Conservation (phyloP, 2,888 invertebrate genomes). For the Dicycla oo region DNA sequence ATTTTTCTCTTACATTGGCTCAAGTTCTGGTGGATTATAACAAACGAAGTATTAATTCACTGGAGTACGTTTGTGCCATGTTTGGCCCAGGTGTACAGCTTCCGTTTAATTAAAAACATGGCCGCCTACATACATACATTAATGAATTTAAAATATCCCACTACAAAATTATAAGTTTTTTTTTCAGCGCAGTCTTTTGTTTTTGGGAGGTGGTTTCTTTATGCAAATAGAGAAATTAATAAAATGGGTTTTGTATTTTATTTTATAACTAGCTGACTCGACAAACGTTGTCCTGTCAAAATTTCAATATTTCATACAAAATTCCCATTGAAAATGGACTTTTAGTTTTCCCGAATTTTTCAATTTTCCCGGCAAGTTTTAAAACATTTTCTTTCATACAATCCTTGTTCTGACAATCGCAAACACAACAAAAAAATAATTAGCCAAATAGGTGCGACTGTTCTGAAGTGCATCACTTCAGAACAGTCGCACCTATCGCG, state of each 20-base stretch:
- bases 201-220: background rate
- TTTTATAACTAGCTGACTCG: background rate
- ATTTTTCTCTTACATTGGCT: background rate
- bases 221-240: background rate
- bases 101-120: slow-evolving; percentile 60
- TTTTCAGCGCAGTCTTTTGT: background rate
- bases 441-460: too few relatives aligned
- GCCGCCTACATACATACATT: slow-evolving; percentile 33
- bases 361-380: too few relatives aligned
- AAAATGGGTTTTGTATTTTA: background rate
- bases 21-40: background rate
- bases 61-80: slow-evolving; percentile 27
- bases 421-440: too few relatives aligned
- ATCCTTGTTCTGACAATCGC: too few relatives aligned
- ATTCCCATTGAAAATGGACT: too few relatives aligned
- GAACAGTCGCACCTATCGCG: too few relatives aligned
- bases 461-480: too few relatives aligned
- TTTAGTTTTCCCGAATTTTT: too few relatives aligned
- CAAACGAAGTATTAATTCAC: slow-evolving; percentile 33
- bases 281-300: too few relatives aligned
- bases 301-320: too few relatives aligned
- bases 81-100: slow-evolving; percentile 45
- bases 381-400: too few relatives aligned
- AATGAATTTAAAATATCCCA: slow-evolving; percentile 44
- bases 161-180: slow-evolving; percentile 19